Conservation (phyloP, 2,888 invertebrate genomes). For the Cryptus viduatorius region DNA sequence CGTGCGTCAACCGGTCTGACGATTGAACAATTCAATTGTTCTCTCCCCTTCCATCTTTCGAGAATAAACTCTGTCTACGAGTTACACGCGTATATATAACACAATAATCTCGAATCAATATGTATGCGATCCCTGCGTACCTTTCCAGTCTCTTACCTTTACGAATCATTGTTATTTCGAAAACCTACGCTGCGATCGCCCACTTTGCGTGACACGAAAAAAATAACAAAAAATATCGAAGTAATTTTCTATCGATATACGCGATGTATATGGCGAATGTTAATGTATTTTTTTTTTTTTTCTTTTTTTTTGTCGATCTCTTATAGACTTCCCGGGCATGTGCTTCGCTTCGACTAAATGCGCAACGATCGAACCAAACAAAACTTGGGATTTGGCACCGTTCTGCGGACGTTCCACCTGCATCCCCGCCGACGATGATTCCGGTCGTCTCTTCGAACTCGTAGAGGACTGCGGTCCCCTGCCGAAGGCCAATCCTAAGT, state of each 20-base stretch:
- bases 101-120: not conserved
- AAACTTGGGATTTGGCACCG: constrained; percentile 94
- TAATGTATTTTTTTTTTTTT: constrained; percentile 14
- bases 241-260: constrained; percentile 1
- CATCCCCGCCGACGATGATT: constrained; percentile 91
- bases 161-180: not conserved
- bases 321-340: constrained; percentile 94
- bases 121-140: not conserved
- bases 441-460: constrained; percentile 92
- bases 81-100: not conserved
- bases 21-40: constrained; percentile 64
- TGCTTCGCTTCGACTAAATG: constrained; percentile 96
- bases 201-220: constrained; percentile 29
- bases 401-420: constrained; percentile 97
- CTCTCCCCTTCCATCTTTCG: constrained; percentile 28
- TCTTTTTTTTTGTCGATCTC: constrained; percentile 23
- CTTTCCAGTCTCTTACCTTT: not conserved
- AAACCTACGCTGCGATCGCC: constrained; percentile 29
- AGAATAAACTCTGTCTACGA: constrained; percentile 2
- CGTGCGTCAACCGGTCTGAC: constrained; percentile 44
- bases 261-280: not conserved
- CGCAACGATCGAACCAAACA: constrained; percentile 94
- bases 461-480: constrained; percentile 96
- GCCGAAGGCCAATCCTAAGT: constrained; percentile 94
- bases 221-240: not conserved